These are phyloP conservation scores for Campylorhamphus procurvoides DNA, from an alignment of 2,113 vertebrate species.

Conservation along the genomic window DNA sequence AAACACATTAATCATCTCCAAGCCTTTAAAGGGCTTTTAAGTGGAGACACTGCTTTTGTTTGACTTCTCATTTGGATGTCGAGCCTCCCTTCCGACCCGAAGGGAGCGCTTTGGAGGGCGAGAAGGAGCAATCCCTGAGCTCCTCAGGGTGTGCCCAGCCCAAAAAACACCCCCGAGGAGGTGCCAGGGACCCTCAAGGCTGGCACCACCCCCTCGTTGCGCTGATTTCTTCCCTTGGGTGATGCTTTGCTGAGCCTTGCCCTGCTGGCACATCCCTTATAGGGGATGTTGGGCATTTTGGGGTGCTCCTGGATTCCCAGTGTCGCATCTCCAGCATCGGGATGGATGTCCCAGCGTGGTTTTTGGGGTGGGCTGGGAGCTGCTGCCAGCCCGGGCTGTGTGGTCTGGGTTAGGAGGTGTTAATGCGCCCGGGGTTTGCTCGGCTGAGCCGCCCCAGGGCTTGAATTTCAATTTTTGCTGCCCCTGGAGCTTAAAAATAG, in stretches of 20 bases:
- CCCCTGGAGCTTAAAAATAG: neutral
- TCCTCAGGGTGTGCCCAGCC: accelerated
- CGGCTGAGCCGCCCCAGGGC: neutral
- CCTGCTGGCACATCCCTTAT: accelerated
- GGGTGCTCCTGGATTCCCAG: neutral
- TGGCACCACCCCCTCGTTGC: neutral
- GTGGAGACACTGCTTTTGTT: slow-evolving; percentile 45
- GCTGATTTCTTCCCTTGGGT: neutral
- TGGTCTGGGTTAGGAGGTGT: neutral
- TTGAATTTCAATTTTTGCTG: neutral
- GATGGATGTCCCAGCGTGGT: no score
- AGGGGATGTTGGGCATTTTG: accelerated
- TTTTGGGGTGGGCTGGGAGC: no score
- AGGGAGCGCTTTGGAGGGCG: neutral
- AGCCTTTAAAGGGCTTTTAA: slow-evolving; percentile 58
- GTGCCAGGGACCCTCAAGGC: accelerated
- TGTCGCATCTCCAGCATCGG: neutral
- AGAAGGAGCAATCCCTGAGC: neutral
- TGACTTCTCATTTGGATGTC: slow-evolving; percentile 6
- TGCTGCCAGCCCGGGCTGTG: neutral
- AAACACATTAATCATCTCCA: slow-evolving; percentile 56
- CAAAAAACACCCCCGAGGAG: neutral
- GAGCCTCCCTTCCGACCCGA: neutral
- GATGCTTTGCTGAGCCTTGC: neutral
- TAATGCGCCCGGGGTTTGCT: neutral